Base-by-base conservation (phyloP, 2,113 vertebrate species). In the Nibea coibor region DNA sequence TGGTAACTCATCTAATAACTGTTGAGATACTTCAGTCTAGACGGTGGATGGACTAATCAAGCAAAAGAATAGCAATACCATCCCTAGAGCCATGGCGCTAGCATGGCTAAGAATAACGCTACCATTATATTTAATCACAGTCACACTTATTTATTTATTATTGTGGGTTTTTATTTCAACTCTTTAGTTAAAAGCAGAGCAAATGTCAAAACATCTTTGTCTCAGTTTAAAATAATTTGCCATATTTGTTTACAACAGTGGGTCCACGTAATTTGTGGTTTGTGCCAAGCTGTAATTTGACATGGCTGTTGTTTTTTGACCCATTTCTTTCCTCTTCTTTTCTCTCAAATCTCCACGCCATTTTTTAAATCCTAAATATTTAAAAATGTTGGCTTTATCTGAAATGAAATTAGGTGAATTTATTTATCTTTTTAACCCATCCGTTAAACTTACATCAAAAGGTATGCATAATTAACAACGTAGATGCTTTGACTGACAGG, bases 301-400 rank as follows among this genome's bases (percentile, higher is more conserved):
- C 83, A 70, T 57, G 35, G 39, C 48, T 77, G 16, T 45, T 43
- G 53, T 83, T 83, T 78, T 31, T 69, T 83, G 62, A 59, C 24
- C 17, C 11, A 62, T 61, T 72, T 77, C 28, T 53, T 51, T 45
- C 11, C 20, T 50, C 17, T 35, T 47, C 12, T 51, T 43, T 48
- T 65, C 51, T 57, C 59, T 45, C 14, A 64, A 31, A 43, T 43
- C 4, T 31, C 7, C 42, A 56, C 20, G n/a, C 28, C 85, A 64
- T 20, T 75, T 47, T 65, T 53, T 69, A 64, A 17, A 72, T 72
- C n/a, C 22, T 35, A 66, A 53, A 53, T 3, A 45, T 20, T 35
- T 35, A 56, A 10, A 22, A 39, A 73, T 48, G n/a, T 20, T 15
- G n/a, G 28, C 50, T 5, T 45, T 81, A n/a, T 69, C 8, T 56